Conservation (phyloP, 1,140 invertebrate genomes). For the Drosophila suzukii region DNA sequence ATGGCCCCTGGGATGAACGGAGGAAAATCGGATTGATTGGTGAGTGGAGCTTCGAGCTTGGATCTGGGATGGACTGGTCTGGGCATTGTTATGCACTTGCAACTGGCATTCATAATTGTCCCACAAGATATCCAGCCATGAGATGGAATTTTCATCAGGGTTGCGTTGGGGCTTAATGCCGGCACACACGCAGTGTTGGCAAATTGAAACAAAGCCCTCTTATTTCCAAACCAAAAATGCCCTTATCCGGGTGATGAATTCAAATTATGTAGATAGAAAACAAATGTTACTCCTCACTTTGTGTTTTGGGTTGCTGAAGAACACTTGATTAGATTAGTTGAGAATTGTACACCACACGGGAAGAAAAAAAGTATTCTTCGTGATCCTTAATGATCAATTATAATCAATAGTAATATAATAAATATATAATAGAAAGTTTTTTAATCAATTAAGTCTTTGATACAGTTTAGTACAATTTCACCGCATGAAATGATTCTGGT, state of each 20-base stretch:
- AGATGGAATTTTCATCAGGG: slow-evolving; percentile 40
- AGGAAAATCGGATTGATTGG: slow-evolving; percentile 54
- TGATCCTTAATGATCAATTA: too few species aligned
- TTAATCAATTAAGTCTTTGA: too few species aligned
- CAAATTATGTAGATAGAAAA: slow-evolving; percentile 20
- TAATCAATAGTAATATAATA: too few species aligned
- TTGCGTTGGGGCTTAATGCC: slow-evolving; percentile 19
- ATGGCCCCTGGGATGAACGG: slow-evolving; percentile 23
- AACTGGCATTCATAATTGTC: slow-evolving; percentile 54
- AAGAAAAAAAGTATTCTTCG: too few species aligned
- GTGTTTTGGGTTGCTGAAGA: not conserved
- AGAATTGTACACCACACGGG: not conserved
- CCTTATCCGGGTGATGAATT: slow-evolving; percentile 7
- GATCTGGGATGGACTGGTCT: slow-evolving; percentile 3
- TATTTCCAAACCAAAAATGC: slow-evolving; percentile 5
- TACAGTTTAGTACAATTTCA: not conserved
- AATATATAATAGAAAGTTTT: too few species aligned
- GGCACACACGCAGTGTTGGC: slow-evolving; percentile 30
- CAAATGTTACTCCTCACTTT: slow-evolving; percentile 23
- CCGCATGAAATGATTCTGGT: not conserved
- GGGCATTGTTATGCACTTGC: slow-evolving; percentile 45
- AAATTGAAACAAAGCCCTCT: slow-evolving; percentile 47
- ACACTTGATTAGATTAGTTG: not conserved
- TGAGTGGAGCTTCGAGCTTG: slow-evolving; percentile 25
- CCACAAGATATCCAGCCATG: slow-evolving; percentile 34